A percentile compares a stretch with the other conserved stretches of the same genome.
Evolutionary conservation across 2,113 vertebrate genomes (phyloP).

Genomic region (Heliornis fulica): DNA sequence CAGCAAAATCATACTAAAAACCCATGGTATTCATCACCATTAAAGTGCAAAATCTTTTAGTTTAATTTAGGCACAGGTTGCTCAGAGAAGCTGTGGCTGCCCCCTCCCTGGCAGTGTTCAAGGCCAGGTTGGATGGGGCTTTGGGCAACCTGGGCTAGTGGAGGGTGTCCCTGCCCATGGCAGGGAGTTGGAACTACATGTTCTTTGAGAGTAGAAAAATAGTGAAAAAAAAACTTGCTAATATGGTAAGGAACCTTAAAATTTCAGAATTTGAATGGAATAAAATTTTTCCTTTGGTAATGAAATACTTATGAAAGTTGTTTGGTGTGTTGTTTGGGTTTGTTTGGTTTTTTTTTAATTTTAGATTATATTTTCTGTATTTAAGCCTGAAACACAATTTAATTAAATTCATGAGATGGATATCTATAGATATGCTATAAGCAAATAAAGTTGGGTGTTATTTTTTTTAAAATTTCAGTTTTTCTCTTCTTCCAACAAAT

Average conservation of each 20-base stretch:
- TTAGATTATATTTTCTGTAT: neutral
- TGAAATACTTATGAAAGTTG: neutral
- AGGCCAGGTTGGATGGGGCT: too few relatives aligned
- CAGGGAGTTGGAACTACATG: too few relatives aligned
- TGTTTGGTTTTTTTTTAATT: neutral
- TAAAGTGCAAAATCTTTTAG: neutral
- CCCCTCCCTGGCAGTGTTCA: too few relatives aligned
- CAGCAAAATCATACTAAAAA: neutral
- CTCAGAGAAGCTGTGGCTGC: too few relatives aligned
- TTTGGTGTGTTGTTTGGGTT: neutral
- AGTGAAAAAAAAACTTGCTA: neutral
- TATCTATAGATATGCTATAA: neutral
- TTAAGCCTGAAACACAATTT: neutral
- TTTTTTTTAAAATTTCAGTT: neutral
- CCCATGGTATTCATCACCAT: neutral
- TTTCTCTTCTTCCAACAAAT: neutral
- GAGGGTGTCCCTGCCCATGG: too few relatives aligned
- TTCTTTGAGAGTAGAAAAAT: neutral
- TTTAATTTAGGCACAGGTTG: too few relatives aligned
- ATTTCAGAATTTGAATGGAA: neutral
- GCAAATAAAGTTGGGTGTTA: accelerated
- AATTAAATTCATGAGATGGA: neutral
- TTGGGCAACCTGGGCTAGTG: too few relatives aligned
- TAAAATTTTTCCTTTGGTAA: neutral
- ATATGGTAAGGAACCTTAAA: neutral